Evolutionary conservation across 2,888 invertebrate species (phyloP).

Genomic region (Hypena proboscidalis): DNA sequence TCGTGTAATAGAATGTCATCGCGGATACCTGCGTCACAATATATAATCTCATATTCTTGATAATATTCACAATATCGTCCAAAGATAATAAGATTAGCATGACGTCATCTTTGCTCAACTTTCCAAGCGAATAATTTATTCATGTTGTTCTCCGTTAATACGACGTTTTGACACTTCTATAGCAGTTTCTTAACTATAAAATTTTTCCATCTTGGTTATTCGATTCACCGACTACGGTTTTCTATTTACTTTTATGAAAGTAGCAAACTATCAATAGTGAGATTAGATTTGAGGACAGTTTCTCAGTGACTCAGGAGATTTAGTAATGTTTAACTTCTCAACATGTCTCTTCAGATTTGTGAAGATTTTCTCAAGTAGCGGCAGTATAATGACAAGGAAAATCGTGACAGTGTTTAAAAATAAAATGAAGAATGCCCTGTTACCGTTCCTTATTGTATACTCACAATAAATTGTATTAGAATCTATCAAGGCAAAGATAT

Average conservation of each 20-base stretch:
- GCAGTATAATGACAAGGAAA: no score
- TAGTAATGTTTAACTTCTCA: no score
- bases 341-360: no score
- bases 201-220: slow-evolving; percentile 10
- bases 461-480: no score
- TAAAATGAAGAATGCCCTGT: no score
- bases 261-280: not conserved
- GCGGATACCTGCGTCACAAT: not conserved
- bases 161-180: slow-evolving; percentile 24
- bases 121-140: slow-evolving; percentile 52
- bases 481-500: no score
- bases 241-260: slow-evolving; percentile 3
- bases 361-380: not conserved
- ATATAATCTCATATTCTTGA: slow-evolving; percentile 28
- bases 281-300: not conserved
- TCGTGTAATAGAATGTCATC: no score
- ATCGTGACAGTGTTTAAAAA: no score
- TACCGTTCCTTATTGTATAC: no score
- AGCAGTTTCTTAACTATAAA: slow-evolving; percentile 20
- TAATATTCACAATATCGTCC: slow-evolving; percentile 49
- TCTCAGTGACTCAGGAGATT: not conserved
- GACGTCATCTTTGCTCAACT: slow-evolving; percentile 50
- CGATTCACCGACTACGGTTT: slow-evolving; percentile 1
- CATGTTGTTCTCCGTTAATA: slow-evolving; percentile 40
- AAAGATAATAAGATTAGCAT: slow-evolving; percentile 51